Evolutionary conservation across 2,888 invertebrate genomes (phyloP), one percentile per base, ranked within the genome.

Genomic region (Odontomyia ornata): DNA sequence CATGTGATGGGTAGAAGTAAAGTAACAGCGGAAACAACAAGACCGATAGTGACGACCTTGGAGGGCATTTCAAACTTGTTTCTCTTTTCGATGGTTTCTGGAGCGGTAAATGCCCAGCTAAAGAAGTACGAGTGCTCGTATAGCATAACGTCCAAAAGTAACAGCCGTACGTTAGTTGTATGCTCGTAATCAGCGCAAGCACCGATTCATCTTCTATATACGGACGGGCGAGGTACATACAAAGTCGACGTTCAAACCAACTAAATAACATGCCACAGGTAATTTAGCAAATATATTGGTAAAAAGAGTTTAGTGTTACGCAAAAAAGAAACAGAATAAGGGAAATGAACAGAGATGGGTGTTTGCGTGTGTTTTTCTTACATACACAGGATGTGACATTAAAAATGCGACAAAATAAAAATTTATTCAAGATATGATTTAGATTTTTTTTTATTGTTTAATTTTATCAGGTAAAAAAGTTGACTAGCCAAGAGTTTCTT

Each of bases 1-100:
- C 13, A 43, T 43, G 7, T 43, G 43, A 43, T 43, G 43, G n/a
- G 7, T 43, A 43, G 43, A 43, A 9, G 7, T 43, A 13, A 7
- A 25, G 60, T 5, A 52, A 52, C 18, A 18, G 52, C 13, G 5
- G 18, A 18, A 18, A n/a, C 18, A 18, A n/a, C 52, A 18, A 52
- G 13, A 18, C 4, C 52, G 52, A 52, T 52, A 18, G 15, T 28
- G 23, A 71, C 69, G 69, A 71, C 69, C 69, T 71, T 71, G 69
- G 69, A 23, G 69, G 52, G 69, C 52, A 71, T 27, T 71, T 71
- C 18, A 71, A 71, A 71, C 69, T 71, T 27, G 69, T 71, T 36
- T 71, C 69, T n/a, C n/a, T 71, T 71, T 67, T 71, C 64, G 64
- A 13, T 47, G 23, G 69, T 67, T 67, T 67, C 36, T 67, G 43